phyloP scores from a whole-genome alignment of 2,888 invertebrate genomes.

The Ceraclea dissimilis region DNA sequence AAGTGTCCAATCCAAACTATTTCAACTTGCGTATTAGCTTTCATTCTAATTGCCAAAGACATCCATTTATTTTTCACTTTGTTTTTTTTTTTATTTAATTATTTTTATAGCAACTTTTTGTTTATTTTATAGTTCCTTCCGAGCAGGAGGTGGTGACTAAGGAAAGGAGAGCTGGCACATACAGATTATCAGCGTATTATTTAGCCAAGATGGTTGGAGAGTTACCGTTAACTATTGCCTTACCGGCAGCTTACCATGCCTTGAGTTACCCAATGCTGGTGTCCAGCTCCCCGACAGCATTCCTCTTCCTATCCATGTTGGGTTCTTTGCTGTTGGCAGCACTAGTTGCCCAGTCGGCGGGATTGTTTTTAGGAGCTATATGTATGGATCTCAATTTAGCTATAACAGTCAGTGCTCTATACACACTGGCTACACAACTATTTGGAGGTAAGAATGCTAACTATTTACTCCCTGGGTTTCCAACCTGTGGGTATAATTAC shows the following conservation, averaged over 20 bases:
- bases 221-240: conserved; percentile 62
- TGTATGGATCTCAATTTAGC: conserved; percentile 72
- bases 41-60: too few species aligned
- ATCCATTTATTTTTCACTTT: too few species aligned
- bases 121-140: conserved; percentile 56
- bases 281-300: conserved; percentile 35
- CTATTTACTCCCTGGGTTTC: neutral
- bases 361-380: conserved; percentile 70
- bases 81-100: too few species aligned
- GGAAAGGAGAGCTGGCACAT: conserved; percentile 70
- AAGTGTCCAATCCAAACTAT: too few species aligned
- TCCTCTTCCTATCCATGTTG: conserved; percentile 61
- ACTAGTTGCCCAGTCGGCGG: conserved; percentile 69
- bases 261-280: conserved; percentile 73
- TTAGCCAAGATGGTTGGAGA: conserved; percentile 77
- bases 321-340: conserved; percentile 63
- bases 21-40: too few species aligned
- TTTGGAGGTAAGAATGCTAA: conserved; percentile 46
- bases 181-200: conserved; percentile 72
- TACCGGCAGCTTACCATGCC: conserved; percentile 68
- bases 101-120: neutral
- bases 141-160: conserved; percentile 74
- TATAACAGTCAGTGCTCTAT: conserved; percentile 68
- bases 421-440: conserved; percentile 68
- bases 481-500: too few species aligned